These are phyloP conservation scores for human (Homo sapiens) DNA, from an alignment of 2,113 vertebrate genomes.

Conservation along the genomic window GRCh38 chr11:88940501-88941000, in stretches of 20 bases:
- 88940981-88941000: background rate
- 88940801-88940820: background rate
- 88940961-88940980: background rate
- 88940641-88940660: background rate
- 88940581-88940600: background rate
- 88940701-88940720: background rate
- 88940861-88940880: background rate
- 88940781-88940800: background rate
- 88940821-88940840: background rate
- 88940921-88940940: accelerated
- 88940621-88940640: background rate
- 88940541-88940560: background rate
- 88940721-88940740: background rate
- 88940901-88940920: background rate
- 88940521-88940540: background rate
- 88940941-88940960: accelerated
- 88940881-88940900: background rate
- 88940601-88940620: background rate
- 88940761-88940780: background rate
- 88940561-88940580: background rate
- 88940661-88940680: background rate
- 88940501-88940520: background rate
- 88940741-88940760: background rate
- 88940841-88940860: background rate
- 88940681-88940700: background rate